Evolutionary conservation across 2,888 invertebrate genomes (phyloP), one percentile per base, ranked within the genome.

Genomic region (Macrosiphum euphorbiae): DNA sequence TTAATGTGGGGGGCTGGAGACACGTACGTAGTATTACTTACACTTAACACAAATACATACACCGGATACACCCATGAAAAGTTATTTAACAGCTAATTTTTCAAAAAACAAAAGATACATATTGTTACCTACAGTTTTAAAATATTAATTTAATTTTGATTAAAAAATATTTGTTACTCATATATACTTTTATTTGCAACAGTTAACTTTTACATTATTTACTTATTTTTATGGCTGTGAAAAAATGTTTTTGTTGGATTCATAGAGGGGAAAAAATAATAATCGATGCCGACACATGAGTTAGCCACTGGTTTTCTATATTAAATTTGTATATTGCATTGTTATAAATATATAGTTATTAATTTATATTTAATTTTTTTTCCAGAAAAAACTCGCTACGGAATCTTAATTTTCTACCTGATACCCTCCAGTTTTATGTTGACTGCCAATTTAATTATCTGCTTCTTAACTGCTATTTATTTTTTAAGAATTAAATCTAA

Each of bases 401-500:
- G 95, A 0, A 95, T 95, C 84, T 93, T 96, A 24, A 96, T 97
- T 90, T 97, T 97, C 95, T 97, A 97, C 95, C 96, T 97, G 94
- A 96, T 96, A 1, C 97, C 97, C 85, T 96, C 96, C 95, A 96
- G 96, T 67, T 95, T 95, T 95, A 97, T 97, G 94, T 97, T 95
- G 52, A 96, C 96, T 94, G 96, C 96, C 92, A 97, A 96, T 95
- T 97, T 96, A 94, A 97, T 96, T 91, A 96, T 96, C 94, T 97
- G 96, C 58, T 97, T 95, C 24, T 97, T 95, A 67, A 97, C 95
- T 94, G 97, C 96, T 95, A 97, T 96, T 28, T 97, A 95, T 95
- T 97, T 96, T 92, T 95, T 95, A 93, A 95, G 95, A 41, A 96
- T 96, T 52, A 96, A 98, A 96, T 97, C 97, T 0, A 98, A 98